Base-by-base conservation (phyloP, 2,113 vertebrate species). In the Thalassoma bifasciatum region DNA sequence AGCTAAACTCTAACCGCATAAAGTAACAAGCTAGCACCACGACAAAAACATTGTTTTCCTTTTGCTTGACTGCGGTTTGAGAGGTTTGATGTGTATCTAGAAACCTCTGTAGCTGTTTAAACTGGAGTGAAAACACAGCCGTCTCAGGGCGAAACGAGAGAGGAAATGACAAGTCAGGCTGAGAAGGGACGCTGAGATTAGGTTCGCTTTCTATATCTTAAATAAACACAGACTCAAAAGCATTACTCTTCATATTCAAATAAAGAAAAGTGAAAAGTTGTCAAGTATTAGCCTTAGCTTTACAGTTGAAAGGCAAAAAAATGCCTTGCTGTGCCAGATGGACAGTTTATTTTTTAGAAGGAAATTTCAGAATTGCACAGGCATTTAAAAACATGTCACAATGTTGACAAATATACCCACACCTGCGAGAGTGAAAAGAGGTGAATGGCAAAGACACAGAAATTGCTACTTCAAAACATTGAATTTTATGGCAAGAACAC, bases 131-230 rank as follows among this genome's bases (percentile, higher is more conserved):
- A 79, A 82, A 79, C 71, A 82, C 68, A 78, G 80, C 61, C 72
- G 61, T 84, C 77, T 83, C 83, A 84, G 64, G 49, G 74, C 81
- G 89, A 92, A 91, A 86, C 62, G 66, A 65, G 64, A 82, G 66
- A 88, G 82, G 86, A 88, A 91, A 90, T 90, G 83, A 91, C 84
- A 89, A 89, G 88, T 72, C 74, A 84, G 79, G 68, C 57, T 84
- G 81, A 46, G 59, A 83, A 81, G 60, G 72, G 83, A 87, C 72
- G 51, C 60, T 19, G 53, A 82, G 78, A 86, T 84, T 66, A 77
- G 67, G 34, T 58, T 66, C 0, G 16, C 42, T 42, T 68, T 85
- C 80, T 17, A 53, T 54, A 44, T 68, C 54, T 44, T 23, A n/a
- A 26, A 24, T 82, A 47, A 86, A 65, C 49, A 56, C 64, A 67